A percentile compares a stretch with the other conserved stretches of the same genome.
phyloP scores from a whole-genome alignment of 2,888 invertebrate species.

The Sabatieria punctata region DNA sequence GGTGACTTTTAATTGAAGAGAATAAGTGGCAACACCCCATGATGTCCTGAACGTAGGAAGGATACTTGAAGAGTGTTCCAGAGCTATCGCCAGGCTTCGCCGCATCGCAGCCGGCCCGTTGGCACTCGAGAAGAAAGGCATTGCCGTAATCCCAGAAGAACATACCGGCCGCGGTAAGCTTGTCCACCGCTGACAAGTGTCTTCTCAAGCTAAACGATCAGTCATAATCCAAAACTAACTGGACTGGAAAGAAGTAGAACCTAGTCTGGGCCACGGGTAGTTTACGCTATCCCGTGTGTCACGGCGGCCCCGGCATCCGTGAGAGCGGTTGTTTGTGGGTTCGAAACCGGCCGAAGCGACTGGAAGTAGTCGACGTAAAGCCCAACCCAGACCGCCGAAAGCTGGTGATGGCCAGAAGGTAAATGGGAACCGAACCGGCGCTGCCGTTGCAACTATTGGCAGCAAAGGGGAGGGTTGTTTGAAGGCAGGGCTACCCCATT shows the following conservation, averaged over 20 bases:
- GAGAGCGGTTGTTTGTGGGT: too few relatives aligned
- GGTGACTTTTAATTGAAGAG: background rate
- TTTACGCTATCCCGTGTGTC: too few relatives aligned
- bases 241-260: too few relatives aligned
- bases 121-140: slow-evolving; percentile 45
- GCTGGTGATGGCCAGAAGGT: slow-evolving; percentile 36
- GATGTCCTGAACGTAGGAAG: slow-evolving; percentile 47
- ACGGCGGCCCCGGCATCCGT: too few relatives aligned
- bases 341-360: too few relatives aligned
- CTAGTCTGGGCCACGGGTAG: too few relatives aligned
- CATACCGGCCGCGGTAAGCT: slow-evolving; percentile 38
- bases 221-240: background rate
- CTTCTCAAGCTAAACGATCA: slow-evolving; percentile 37
- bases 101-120: slow-evolving; percentile 42
- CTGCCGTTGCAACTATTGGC: too few relatives aligned
- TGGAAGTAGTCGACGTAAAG: slow-evolving; percentile 48
- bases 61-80: slow-evolving; percentile 41
- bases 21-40: slow-evolving; percentile 39
- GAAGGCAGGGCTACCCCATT: too few relatives aligned
- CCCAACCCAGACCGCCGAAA: slow-evolving; percentile 44
- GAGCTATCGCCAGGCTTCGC: slow-evolving; percentile 29
- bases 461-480: too few relatives aligned
- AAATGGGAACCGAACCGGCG: slow-evolving; percentile 41
- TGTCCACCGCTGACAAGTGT: slow-evolving; percentile 44
- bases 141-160: slow-evolving; percentile 49